Evolutionary conservation across 2,797 vertebrate genomes (phyloP).

Genomic region (Spinibarbus caldwelli): DNA sequence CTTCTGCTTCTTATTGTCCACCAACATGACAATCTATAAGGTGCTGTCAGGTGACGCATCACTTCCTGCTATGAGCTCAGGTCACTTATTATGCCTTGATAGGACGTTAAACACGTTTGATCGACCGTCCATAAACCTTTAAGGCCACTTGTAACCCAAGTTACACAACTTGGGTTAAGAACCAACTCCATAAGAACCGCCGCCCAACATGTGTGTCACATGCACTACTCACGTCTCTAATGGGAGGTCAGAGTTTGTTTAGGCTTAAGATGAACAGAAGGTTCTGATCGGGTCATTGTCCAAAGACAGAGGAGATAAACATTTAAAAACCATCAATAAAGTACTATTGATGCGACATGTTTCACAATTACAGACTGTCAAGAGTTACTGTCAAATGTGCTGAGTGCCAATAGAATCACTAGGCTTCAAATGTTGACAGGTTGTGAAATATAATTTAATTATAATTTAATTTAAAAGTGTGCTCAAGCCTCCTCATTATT

Average conservation of each 20-base stretch:
- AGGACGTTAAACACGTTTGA: neutral
- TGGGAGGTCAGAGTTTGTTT: neutral
- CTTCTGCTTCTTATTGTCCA: conserved; percentile 16
- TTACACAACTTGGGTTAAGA: too few relatives aligned
- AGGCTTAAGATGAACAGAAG: neutral
- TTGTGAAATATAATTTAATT: neutral
- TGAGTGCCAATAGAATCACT: too few relatives aligned
- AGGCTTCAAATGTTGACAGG: neutral
- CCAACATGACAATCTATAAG: neutral
- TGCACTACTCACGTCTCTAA: neutral
- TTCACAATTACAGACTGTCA: neutral
- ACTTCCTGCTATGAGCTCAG: neutral
- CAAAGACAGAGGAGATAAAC: neutral
- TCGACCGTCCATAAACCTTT: neutral
- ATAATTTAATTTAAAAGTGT: neutral
- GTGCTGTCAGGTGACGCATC: neutral
- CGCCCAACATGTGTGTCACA: neutral
- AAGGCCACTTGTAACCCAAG: neutral
- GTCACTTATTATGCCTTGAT: neutral
- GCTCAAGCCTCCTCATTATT: neutral
- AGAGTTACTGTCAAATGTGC: neutral
- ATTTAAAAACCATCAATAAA: neutral
- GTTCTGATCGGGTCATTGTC: neutral
- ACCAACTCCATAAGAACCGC: too few relatives aligned
- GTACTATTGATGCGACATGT: neutral